These are phyloP conservation scores for Hipparchia semele DNA, from an alignment of 2,888 invertebrate species.

Conservation along the genomic window DNA sequence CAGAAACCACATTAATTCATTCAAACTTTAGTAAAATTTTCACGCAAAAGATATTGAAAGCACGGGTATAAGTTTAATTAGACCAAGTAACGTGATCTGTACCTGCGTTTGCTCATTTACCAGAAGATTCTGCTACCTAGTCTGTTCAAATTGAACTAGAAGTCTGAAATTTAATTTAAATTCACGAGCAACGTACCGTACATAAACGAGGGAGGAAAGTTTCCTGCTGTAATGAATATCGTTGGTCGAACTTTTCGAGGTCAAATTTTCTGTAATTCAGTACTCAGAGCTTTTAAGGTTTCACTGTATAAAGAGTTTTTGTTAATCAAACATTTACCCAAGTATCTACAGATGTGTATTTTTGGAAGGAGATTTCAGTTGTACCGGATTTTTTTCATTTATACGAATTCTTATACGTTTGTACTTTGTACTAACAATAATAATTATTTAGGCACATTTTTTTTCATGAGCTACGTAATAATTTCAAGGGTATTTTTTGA, in stretches of 20 bases:
- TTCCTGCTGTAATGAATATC: slow-evolving; percentile 18
- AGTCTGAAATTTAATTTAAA: slow-evolving; percentile 17
- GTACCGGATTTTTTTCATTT: no score
- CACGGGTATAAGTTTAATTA: no score
- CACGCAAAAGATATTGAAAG: no score
- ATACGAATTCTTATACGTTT: no score
- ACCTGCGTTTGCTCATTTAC: slow-evolving; percentile 5
- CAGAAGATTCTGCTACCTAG: neutral
- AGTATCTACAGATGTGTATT: neutral
- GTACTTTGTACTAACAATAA: no score
- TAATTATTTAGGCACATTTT: no score
- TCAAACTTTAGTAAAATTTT: no score
- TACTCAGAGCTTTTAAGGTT: neutral
- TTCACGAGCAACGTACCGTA: slow-evolving; percentile 4
- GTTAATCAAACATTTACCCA: slow-evolving; percentile 2
- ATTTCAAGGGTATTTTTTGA: no score
- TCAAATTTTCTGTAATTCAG: slow-evolving; percentile 13
- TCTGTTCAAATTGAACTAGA: slow-evolving; percentile 2
- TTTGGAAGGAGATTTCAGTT: neutral
- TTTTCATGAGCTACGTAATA: no score
- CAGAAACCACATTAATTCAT: no score
- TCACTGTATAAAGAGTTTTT: neutral
- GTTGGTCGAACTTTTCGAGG: slow-evolving; percentile 16
- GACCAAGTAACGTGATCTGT: no score
- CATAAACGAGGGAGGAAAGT: slow-evolving; percentile 14